Evolutionary conservation across 2,797 vertebrate genomes (phyloP).

Genomic region (Lagodon rhomboides): DNA sequence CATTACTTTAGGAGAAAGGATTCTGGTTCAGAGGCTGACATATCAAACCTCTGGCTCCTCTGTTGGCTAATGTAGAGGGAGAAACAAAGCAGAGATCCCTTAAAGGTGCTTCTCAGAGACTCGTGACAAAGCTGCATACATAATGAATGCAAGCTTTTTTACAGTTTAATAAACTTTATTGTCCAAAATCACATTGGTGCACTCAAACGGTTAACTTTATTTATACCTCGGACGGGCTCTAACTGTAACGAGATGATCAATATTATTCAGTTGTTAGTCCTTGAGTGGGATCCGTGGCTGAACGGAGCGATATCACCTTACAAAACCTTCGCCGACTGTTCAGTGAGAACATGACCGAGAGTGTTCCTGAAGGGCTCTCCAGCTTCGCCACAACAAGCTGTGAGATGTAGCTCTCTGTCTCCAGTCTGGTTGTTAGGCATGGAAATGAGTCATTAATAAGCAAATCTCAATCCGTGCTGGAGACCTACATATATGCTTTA

Average conservation of each 20-base stretch:
- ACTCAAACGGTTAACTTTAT: too few species aligned
- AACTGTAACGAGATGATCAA: too few species aligned
- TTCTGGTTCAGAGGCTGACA: constrained; percentile 2
- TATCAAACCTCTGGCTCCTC: background rate
- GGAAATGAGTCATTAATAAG: constrained; percentile 8
- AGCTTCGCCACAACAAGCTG: constrained; percentile 9
- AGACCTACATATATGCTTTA: constrained; percentile 11
- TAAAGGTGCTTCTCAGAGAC: too few species aligned
- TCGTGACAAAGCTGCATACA: too few species aligned
- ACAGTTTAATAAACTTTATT: too few species aligned
- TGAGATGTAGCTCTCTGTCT: constrained; percentile 10
- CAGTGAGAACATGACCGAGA: background rate
- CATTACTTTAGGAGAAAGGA: background rate
- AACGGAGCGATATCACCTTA: background rate
- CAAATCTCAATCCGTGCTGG: background rate
- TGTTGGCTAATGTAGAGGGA: background rate
- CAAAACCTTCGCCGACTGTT: background rate
- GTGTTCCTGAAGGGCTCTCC: constrained; percentile 13
- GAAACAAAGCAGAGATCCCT: background rate
- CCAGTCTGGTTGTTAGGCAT: constrained; percentile 7
- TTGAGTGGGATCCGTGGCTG: too few species aligned
- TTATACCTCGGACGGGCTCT: too few species aligned
- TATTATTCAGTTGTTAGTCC: too few species aligned
- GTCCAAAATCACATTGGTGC: too few species aligned
- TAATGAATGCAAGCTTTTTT: too few species aligned